Percentiles rank a stretch among this genome's conserved stretches.
Evolutionary conservation across 2,113 vertebrate genomes (phyloP).

Genomic region (Xenotilapia flavipinnis): DNA sequence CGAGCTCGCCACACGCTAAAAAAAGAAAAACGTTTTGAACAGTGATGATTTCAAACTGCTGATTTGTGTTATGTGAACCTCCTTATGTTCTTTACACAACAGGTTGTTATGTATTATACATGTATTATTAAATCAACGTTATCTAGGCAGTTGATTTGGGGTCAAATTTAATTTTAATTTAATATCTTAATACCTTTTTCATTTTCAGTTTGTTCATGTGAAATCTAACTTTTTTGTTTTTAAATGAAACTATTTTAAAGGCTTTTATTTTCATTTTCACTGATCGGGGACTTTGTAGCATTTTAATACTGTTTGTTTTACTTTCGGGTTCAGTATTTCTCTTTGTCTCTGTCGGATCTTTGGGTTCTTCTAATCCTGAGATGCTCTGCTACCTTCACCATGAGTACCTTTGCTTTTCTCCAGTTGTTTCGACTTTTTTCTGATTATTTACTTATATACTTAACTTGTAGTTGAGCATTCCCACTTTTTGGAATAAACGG

Average conservation of each 20-base stretch:
- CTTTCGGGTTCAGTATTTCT: rapidly evolving
- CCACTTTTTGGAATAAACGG: not conserved
- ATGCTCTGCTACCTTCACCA: not conserved
- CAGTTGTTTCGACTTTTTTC: not conserved
- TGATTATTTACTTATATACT: not conserved
- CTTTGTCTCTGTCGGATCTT: not conserved
- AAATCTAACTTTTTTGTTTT: not conserved
- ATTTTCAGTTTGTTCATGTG: not conserved
- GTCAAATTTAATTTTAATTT: not conserved
- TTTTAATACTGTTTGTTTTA: not conserved
- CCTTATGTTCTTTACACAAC: not conserved
- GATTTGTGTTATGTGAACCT: not conserved
- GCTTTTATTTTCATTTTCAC: not conserved
- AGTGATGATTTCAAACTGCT: not conserved
- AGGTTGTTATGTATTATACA: rapidly evolving
- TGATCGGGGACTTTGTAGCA: not conserved
- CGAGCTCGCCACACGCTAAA: not conserved
- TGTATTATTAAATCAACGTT: not conserved
- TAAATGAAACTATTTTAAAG: not conserved
- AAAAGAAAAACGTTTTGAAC: not conserved
- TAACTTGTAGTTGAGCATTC: not conserved
- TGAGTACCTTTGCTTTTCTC: not conserved
- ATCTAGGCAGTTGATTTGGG: not conserved
- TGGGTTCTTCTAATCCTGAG: not conserved
- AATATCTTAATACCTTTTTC: not conserved